Evolutionary conservation across 1,140 invertebrate species (phyloP).

Genomic region (Colletes latitarsis): DNA sequence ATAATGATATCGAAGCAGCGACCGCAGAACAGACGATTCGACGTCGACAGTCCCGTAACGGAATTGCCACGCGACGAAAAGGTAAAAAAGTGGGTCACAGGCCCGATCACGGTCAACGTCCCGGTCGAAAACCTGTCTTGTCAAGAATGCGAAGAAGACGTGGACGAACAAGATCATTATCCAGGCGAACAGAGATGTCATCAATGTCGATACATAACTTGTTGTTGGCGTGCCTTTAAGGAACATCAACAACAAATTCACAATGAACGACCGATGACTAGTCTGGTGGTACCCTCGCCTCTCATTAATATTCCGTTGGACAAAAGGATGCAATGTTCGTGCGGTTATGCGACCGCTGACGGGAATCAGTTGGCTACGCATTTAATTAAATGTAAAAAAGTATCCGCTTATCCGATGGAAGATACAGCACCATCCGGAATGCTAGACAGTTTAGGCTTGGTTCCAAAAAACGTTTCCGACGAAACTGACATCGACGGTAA

Average conservation of each 20-base stretch:
- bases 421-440: conserved; percentile 75
- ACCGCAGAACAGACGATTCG: conserved; percentile 74
- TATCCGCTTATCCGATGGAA: conserved; percentile 71
- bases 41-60: conserved; percentile 65
- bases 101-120: conserved; percentile 72
- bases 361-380: conserved; percentile 81
- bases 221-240: conserved; percentile 88
- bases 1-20: conserved; percentile 79
- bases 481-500: conserved; percentile 6
- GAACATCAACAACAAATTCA: conserved; percentile 86
- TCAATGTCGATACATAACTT: conserved; percentile 89
- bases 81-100: conserved; percentile 73
- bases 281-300: conserved; percentile 80
- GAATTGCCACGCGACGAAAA: conserved; percentile 67
- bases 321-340: conserved; percentile 86
- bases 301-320: conserved; percentile 80
- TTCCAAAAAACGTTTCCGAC: conserved; percentile 72
- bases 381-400: conserved; percentile 76
- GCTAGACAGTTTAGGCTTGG: conserved; percentile 78
- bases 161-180: conserved; percentile 86
- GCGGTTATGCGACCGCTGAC: conserved; percentile 86
- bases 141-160: conserved; percentile 86
- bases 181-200: conserved; percentile 86
- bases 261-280: conserved; percentile 82
- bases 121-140: conserved; percentile 78